Percentiles rank a stretch among this genome's conserved stretches.
Conservation (phyloP, 2,113 vertebrate genomes). For the Phalacrocorax brasilianus region DNA sequence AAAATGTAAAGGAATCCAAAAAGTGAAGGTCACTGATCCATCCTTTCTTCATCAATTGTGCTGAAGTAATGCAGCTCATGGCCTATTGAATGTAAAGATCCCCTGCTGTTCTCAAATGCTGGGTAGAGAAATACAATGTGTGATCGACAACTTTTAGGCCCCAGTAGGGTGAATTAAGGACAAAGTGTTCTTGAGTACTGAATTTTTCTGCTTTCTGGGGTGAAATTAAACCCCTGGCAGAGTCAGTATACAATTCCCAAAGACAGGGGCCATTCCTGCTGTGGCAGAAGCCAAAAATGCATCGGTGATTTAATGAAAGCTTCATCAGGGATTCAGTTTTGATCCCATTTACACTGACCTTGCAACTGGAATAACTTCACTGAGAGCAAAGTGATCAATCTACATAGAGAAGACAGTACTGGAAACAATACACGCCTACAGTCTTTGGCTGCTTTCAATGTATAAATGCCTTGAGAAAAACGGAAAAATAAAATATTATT, state of each 20-base stretch:
- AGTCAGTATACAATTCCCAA: neutral
- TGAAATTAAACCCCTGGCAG: constrained; percentile 8
- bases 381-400: neutral
- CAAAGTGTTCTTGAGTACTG: neutral
- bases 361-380: neutral
- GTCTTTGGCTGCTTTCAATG: neutral
- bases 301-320: constrained; percentile 17
- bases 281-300: neutral
- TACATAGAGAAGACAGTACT: neutral
- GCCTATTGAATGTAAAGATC: constrained; percentile 49
- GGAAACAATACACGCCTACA: neutral
- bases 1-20: constrained; percentile 47
- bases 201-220: constrained; percentile 8
- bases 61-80: constrained; percentile 38
- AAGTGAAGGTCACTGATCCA: neutral
- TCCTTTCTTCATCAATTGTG: constrained; percentile 40
- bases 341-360: constrained; percentile 10
- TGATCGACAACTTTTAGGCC: constrained; percentile 25
- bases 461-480: neutral
- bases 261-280: neutral
- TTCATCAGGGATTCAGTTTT: constrained; percentile 26
- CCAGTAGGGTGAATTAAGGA: constrained; percentile 42
- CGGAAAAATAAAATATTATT: neutral
- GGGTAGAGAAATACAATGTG: constrained; percentile 5
- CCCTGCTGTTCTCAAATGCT: constrained; percentile 2